Base-by-base conservation (phyloP, 2,888 invertebrate genomes). In the Cheilosia vernalis region DNA sequence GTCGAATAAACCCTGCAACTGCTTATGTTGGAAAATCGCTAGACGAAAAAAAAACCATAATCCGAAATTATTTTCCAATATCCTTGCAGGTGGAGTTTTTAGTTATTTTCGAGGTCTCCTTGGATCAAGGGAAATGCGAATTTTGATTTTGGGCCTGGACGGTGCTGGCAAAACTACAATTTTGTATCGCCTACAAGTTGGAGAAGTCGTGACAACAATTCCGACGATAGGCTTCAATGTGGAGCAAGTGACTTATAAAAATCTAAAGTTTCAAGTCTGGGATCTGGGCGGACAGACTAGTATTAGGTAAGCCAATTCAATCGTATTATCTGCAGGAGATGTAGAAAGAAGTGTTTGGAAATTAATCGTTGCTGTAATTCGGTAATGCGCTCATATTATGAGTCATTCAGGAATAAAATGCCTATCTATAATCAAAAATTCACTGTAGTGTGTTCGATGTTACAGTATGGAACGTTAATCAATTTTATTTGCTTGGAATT, bases 91-190 rank as follows among this genome's bases (percentile, higher is more conserved):
- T 93, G 98, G 98, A 91, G 93, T 99, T 91, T 94, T 99, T 92
- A 98, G 98, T 93, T 99, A 98, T 93, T 99, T 99, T 93, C 96
- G 97, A 90, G 97, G 97, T 89, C 94, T 99, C 89, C 94, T 99
- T 91, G 99, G 99, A 55, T 97, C 97, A 87, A 96, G 98, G 90
- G 99, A 99, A 94, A 98, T 99, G 96, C 94, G 99, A 90, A 99
- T 99, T 92, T 93, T 99, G 89, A 99, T 99, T 92, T 94, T 99
- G 76, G 99, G 99, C 5, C 93, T 99, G 88, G 99, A 99, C 93
- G 99, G 99, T 84, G 99, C 99, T 91, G 99, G 99, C 88, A 99
- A 99, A 94, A 99, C 99, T 0, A 99, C 99, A 85, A 99, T 99
- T 93, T 93, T 99, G 87, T 99, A 99, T 93, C 96, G 97, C 93